Evolutionary conservation across 2,888 invertebrate genomes (phyloP), one percentile per base, ranked within the genome.

Genomic region (Synanthedon vespiformis): DNA sequence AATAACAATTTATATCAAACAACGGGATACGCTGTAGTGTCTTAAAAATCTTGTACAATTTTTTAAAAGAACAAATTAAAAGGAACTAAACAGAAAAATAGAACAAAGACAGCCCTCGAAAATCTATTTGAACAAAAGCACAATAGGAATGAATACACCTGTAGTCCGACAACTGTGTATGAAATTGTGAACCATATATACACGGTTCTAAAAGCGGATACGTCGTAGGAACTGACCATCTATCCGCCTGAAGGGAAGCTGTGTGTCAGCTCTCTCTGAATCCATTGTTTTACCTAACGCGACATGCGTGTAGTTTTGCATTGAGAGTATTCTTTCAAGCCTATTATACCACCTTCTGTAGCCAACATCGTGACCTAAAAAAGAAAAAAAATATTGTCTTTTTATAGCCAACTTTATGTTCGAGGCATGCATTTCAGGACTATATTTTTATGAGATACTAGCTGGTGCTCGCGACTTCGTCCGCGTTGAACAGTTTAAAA

Each of bases 211-310:
- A n/a, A 44, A 44, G 34, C 44, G 44, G 44, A 44, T 44, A 14
- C 44, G 44, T 14, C 51, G 55, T 44, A 52, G 56, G 56, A 56
- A 58, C 58, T 56, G 56, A 55, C 57, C 57, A 51, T 52, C 53
- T 34, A 55, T 55, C 57, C 54, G 52, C 48, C n/a, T 34, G 52
- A 27, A 50, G 51, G 51, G 53, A 53, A 52, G 55, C 51, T 52
- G 50, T 50, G 50, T 54, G 55, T 52, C 52, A 54, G 52, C 53
- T 16, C 48, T 56, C 55, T 18, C 5, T 22, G 16, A 18, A 13
- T 8, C 48, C 48, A 48, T 48, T 48, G 48, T 48, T 22, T 48
- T 11, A 18, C 48, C 12, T 48, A 44, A 44, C 44, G 12, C 22
- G 22, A 48, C 48, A 12, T 48, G 48, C 48, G 48, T 48, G 16